Conservation (phyloP, 23 tunicate species). For the Botrylloides violaceus region DNA sequence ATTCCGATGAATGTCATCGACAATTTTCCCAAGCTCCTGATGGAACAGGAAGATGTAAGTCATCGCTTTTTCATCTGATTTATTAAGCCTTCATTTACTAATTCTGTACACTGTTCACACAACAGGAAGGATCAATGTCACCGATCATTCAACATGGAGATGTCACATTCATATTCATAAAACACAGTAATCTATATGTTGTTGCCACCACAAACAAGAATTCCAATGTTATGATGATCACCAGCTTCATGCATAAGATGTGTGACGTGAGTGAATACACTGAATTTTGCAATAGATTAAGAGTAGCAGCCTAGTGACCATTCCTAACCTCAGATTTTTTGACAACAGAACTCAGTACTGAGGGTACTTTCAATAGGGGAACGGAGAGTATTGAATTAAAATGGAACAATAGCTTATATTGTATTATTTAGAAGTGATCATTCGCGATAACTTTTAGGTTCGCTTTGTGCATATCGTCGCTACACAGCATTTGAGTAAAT, state of each 20-base stretch:
- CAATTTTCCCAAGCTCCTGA: constrained; percentile 73
- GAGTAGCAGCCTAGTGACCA: too few species aligned
- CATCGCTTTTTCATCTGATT: not conserved
- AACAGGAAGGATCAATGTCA: constrained; percentile 86
- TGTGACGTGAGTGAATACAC: constrained; percentile 65
- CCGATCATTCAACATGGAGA: constrained; percentile 83
- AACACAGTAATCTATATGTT: constrained; percentile 81
- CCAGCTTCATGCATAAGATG: constrained; percentile 89
- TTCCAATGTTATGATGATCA: constrained; percentile 90
- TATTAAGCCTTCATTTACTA: not conserved
- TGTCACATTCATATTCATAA: constrained; percentile 76
- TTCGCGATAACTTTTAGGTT: too few species aligned
- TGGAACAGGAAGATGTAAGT: constrained; percentile 93
- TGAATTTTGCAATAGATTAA: not conserved
- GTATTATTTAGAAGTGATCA: too few species aligned
- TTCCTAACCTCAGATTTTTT: too few species aligned
- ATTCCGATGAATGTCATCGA: constrained; percentile 94
- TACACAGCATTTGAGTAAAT: too few species aligned
- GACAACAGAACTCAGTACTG: too few species aligned
- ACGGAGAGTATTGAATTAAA: too few species aligned
- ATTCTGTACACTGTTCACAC: not conserved
- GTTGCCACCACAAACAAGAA: constrained; percentile 93
- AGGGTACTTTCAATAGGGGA: too few species aligned
- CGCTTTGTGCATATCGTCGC: too few species aligned
- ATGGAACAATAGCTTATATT: too few species aligned